Base-by-base conservation (phyloP, 2,113 vertebrate genomes). In the Cavia porcellus region DNA sequence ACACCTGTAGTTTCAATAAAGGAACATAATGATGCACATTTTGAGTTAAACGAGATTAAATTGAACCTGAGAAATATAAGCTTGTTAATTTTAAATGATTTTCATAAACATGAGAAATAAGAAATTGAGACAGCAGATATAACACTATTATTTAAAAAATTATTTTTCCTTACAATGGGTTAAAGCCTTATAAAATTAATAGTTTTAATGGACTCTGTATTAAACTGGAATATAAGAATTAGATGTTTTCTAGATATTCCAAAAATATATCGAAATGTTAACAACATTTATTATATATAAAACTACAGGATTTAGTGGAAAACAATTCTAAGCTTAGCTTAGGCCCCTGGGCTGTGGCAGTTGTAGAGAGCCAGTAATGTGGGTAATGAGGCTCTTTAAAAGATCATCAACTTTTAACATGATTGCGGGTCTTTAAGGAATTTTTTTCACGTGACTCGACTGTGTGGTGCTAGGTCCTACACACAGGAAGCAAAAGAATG, bases 1-100 rank as follows among this genome's bases (percentile, higher is more conserved):
- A 93, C 47, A 95, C 70, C 79, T 87, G n/a, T 14, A 85, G 32
- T 89, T 95, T 88, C 85, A 97, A 61, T 90, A 55, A 97, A 94
- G 38, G 59, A 95, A 90, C 88, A 52, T 85, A 72, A 86, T 72
- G 64, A 80, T 66, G 20, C 5, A 90, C 28, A 80, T 96, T 96
- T 83, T 32, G 93, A 95, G 92, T 81, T 61, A 86, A 88, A 57
- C 20, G 90, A 89, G 77, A 90, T 85, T 19, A 87, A 83, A 59
- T 42, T 72, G 8, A 88, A 83, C 57, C 8, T 92, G 45, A 82
- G 28, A 50, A 81, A 85, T 59, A 77, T 0, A 62, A 62, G 8
- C 22, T 92, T 93, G 42, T 57, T 20, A 11, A 93, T 90, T 95
- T 86, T 88, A 72, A 92, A 88, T 92, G 15, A 82, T 90, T 92